Base-by-base conservation (phyloP, 2,797 vertebrate species). In the Phalanger gymnotis region DNA sequence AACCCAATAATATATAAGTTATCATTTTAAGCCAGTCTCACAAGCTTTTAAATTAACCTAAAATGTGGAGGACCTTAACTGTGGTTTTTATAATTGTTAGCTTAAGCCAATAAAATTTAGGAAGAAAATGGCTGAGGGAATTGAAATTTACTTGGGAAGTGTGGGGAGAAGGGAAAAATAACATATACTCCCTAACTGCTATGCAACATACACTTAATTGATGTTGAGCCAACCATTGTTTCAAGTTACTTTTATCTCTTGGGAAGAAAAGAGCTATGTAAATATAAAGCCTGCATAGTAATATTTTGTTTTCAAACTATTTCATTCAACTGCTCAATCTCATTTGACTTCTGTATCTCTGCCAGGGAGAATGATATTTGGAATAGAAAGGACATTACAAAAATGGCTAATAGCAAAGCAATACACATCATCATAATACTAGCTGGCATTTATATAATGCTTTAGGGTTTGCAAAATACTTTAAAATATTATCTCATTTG, bases 1-100 rank as follows among this genome's bases (percentile, higher is more conserved):
- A 97, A 97, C 34, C 91, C 94, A 95, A 61, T 91, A 96, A 93
- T 94, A 97, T 90, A 91, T n/a, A 58, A 66, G 53, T 52, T 97
- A 97, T 98, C 31, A 92, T 91, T 97, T 96, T 51, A 93, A 96
- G 30, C 56, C 90, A 31, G 28, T 16, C 89, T 94, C 87, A 95
- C 47, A 96, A 55, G 0, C 47, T 93, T 94, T 34, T 51, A 93
- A 91, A 93, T 95, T 93, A 94, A 95, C 93, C 52, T 95, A 58
- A 96, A 90, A 91, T n/a, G 25, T 91, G 95, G 95, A 90, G 94
- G 52, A 1, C 90, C 66, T 92, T 47, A 22, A 7, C 30, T 97
- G 34, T 57, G n/a, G n/a, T 95, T 96, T 96, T 96, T 95, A 47
- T 54, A 93, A 87, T n/a, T 89, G 91, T 93, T 54, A 93, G 58